Evolutionary conservation across 2,113 vertebrate species (phyloP).

Genomic region (Erythrocercus mccallii): DNA sequence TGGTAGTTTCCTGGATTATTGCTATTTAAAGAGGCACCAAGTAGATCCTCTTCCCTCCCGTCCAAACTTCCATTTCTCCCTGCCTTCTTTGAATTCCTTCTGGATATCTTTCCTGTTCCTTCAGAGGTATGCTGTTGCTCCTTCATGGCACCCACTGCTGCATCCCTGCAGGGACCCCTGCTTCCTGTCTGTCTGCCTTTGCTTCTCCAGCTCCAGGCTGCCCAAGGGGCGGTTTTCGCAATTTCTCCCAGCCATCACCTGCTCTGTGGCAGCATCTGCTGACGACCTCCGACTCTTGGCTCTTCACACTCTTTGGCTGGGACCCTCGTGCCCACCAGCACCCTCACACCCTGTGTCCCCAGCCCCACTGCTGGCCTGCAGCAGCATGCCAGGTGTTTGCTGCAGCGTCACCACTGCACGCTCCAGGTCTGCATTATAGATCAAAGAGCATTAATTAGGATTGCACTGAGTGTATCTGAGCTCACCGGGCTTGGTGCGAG

Average conservation of each 20-base stretch:
- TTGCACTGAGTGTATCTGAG: background rate
- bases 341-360: background rate
- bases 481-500: background rate
- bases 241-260: background rate
- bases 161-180: background rate
- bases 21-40: conserved; percentile 36
- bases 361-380: background rate
- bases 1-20: conserved; percentile 7
- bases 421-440: conserved; percentile 19
- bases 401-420: accelerated
- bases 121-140: background rate
- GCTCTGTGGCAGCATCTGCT: background rate
- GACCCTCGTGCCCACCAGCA: accelerated
- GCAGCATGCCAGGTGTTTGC: background rate
- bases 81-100: background rate
- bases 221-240: background rate
- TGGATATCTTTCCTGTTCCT: background rate
- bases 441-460: conserved; percentile 52
- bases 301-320: accelerated
- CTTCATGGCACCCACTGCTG: background rate
- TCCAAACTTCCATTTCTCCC: background rate
- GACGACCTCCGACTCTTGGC: background rate
- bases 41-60: background rate
- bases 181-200: background rate
- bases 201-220: background rate